phyloP scores from a whole-genome alignment of 2,113 vertebrate genomes.

The Heliornis fulica region DNA sequence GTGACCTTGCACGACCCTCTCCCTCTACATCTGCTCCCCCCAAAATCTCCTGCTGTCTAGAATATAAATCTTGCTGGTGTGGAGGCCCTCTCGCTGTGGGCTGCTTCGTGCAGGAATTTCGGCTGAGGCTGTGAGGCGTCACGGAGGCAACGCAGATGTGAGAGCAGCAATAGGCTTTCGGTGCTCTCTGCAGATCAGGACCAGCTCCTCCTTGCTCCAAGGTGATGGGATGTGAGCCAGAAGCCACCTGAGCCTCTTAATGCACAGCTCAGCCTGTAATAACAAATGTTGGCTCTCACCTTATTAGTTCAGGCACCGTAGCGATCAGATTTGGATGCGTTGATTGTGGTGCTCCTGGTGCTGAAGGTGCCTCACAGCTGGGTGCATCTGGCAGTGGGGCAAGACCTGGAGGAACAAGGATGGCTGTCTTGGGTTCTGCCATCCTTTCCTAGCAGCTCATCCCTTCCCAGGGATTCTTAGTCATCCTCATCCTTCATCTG shows the following conservation, averaged over 20 bases:
- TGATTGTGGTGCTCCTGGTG: neutral
- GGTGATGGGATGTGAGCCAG: neutral
- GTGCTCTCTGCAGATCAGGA: neutral
- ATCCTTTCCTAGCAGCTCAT: neutral
- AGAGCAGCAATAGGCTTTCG: neutral
- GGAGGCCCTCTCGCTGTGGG: neutral
- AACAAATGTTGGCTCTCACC: neutral
- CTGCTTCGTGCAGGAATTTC: neutral
- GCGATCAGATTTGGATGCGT: rapidly evolving
- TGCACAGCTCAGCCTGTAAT: neutral
- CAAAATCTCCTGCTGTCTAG: neutral
- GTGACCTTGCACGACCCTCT: neutral
- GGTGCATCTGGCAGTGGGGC: neutral
- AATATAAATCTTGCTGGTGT: neutral
- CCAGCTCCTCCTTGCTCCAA: neutral
- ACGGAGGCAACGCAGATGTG: neutral
- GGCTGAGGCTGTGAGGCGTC: rapidly evolving
- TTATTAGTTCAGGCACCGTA: neutral
- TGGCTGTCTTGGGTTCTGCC: neutral
- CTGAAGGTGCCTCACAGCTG: neutral
- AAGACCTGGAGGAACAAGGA: neutral
- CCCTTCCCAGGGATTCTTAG: neutral
- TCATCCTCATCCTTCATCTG: neutral
- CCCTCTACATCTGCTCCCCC: conserved; percentile 17
- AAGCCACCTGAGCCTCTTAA: neutral